These are phyloP conservation scores for Drosophila kurseongensis DNA, from an alignment of 1,140 invertebrate genomes.

Conservation along the genomic window DNA sequence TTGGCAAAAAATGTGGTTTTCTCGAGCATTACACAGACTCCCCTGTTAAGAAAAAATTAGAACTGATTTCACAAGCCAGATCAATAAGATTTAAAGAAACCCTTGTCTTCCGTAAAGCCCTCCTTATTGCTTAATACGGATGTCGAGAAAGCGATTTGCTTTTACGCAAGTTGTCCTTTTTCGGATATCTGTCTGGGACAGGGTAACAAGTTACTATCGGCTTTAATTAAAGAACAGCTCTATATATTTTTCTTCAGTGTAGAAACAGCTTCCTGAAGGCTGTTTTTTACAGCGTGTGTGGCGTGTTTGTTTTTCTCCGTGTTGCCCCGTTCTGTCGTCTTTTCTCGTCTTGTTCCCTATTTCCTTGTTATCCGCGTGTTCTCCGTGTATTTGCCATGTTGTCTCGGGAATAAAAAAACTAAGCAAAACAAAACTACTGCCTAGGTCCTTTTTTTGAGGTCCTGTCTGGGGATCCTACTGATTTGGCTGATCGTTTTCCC, in stretches of 20 bases:
- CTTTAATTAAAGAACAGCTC: no score
- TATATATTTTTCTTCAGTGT: slow-evolving; percentile 1
- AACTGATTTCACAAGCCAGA: no score
- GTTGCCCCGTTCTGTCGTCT: slow-evolving; percentile 14
- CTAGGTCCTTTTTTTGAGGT: slow-evolving; percentile 22
- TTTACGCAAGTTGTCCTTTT: no score
- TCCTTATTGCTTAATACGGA: no score
- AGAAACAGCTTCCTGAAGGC: background rate
- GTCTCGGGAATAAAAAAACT: slow-evolving; percentile 46
- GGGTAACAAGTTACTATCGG: no score
- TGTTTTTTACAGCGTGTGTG: slow-evolving; percentile 44
- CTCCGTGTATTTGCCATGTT: slow-evolving; percentile 24
- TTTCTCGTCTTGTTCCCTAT: slow-evolving; percentile 4
- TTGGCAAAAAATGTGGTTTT: no score
- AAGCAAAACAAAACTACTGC: slow-evolving; percentile 36
- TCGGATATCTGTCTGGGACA: no score
- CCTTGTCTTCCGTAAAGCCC: no score
- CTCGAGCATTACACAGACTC: no score
- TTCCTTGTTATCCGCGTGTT: slow-evolving; percentile 38
- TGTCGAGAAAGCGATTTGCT: no score
- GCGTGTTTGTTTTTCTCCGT: slow-evolving; percentile 56
- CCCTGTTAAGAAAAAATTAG: no score
- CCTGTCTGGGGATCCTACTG: slow-evolving; percentile 33
- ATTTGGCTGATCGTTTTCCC: slow-evolving; percentile 65
- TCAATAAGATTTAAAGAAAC: no score